A percentile compares a stretch with the other conserved stretches of the same genome.
Evolutionary conservation across 2,797 vertebrate genomes (phyloP).

Genomic region (Catamblyrhynchus diadema): DNA sequence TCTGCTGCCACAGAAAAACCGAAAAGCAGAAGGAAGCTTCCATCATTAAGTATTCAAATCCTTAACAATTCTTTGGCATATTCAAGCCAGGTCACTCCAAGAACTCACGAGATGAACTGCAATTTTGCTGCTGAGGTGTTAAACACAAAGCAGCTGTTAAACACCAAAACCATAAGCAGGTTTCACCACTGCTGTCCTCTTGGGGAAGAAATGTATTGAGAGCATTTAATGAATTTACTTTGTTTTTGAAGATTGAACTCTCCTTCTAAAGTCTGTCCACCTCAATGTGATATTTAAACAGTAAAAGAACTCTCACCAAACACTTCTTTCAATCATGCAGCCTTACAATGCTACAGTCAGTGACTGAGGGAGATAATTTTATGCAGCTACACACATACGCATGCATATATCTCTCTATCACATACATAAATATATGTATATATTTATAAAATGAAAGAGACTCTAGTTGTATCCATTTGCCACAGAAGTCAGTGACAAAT

Average conservation of each 20-base stretch:
- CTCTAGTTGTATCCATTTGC: not conserved
- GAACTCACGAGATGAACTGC: not conserved
- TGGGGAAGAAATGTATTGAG: not conserved
- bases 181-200: not conserved
- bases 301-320: not conserved
- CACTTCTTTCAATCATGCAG: not conserved
- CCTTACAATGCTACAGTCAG: not conserved
- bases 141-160: not conserved
- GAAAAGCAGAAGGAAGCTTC: not conserved
- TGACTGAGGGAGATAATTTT: not conserved
- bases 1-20: not conserved
- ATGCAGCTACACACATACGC: not conserved
- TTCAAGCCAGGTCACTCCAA: not conserved
- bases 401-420: not conserved
- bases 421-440: not conserved
- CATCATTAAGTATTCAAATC: not conserved
- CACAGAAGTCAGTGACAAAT: not conserved
- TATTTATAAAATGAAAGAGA: not conserved
- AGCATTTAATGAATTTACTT: not conserved
- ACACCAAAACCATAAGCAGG: not conserved
- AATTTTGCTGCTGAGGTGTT: not conserved
- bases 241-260: not conserved
- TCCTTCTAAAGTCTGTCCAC: not conserved
- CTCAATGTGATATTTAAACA: not conserved
- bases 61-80: not conserved